Base-by-base conservation (phyloP, 92 coral and sea anemone genomes). In the Meandrina meandrites region DNA sequence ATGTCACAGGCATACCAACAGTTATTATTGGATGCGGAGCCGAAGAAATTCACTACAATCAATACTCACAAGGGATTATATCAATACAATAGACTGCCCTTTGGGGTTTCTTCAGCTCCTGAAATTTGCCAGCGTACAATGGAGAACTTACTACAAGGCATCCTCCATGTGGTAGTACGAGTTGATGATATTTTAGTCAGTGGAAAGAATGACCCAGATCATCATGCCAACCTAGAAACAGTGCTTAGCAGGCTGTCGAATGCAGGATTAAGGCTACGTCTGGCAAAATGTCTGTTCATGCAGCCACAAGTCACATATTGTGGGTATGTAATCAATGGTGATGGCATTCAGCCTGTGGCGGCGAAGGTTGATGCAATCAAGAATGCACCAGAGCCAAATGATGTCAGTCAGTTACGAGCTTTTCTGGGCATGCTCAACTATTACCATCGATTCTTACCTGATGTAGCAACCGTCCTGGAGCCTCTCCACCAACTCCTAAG, bases 71-170 rank as follows among this genome's bases (percentile, higher is more conserved):
- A 80, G 58, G 93, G 91, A 24, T 79, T 90, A 11, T 89, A 32
- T 67, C 88, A 80, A 34, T 89, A 92, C 83, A 86, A 86, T 62
- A 77, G 90, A 73, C 75, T 82, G 28, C 88, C 91, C 11, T 87
- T 80, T 57, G 88, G 91, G 16, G 74, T 88, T 48, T 70, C 83
- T 58, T 83, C 89, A 28, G 80, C 70, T 24, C 90, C 87, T 10
- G 77, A 75, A 30, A 76, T 75, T 27, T 89, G 86, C 53, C 94
- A 92, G 72, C 47, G 91, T 3, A 57, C 89, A 22, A 86, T 90
- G 80, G 96, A 94, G 75, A 88, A 78, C 64, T 47, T 90, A 22
- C 77, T 90, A 16, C 91, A 92, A 81, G 93, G 91, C 15, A 93
- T 91, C 12, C 85, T 87, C 3, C 86, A 79, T 34, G 92, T 91